These are phyloP conservation scores for Pseudopodoces humilis DNA, from an alignment of 2,113 vertebrate genomes.

Conservation along the genomic window DNA sequence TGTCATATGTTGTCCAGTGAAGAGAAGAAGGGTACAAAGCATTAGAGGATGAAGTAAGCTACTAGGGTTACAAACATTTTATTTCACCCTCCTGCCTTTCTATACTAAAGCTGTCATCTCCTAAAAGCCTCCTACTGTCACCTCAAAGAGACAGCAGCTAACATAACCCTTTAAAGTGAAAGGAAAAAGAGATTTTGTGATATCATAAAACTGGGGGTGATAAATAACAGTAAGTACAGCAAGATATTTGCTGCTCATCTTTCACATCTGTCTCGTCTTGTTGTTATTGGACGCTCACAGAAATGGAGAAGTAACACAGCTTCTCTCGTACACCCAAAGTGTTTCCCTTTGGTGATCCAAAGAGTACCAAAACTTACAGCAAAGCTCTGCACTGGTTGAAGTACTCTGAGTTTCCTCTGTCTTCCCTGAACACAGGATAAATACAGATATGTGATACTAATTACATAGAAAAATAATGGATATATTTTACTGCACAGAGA, in stretches of 20 bases:
- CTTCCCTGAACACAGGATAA: neutral
- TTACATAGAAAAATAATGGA: neutral
- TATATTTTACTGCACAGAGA: neutral
- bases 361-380: neutral
- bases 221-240: neutral
- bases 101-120: neutral
- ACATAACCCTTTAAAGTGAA: neutral
- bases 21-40: neutral
- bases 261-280: neutral
- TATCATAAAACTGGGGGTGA: neutral
- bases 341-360: neutral
- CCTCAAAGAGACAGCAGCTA: neutral
- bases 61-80: neutral
- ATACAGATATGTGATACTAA: neutral
- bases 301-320: neutral
- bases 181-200: neutral
- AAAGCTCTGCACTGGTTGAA: neutral
- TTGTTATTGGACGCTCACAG: neutral
- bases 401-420: neutral
- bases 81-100: neutral
- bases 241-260: neutral
- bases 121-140: neutral
- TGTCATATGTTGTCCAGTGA: neutral
- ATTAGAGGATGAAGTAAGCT: neutral
- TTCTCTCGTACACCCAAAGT: neutral